Percentiles rank a stretch among this genome's conserved stretches.
These are phyloP conservation scores for Turritopsis rubra DNA, from an alignment of 30 jellyfish, hydroid and myxozoan genomes.

Conservation along the genomic window DNA sequence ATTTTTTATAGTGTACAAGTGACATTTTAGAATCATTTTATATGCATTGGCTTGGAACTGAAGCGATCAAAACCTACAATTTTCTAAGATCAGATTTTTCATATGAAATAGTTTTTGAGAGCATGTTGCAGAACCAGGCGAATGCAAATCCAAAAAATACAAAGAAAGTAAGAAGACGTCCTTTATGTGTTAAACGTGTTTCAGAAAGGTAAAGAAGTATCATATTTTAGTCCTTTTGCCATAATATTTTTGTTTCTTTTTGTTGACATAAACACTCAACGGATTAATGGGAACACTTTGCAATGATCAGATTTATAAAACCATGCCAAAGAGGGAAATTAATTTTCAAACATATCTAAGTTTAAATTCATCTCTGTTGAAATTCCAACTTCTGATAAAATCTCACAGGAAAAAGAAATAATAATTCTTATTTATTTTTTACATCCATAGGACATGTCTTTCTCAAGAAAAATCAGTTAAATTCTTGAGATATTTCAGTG, in stretches of 20 bases:
- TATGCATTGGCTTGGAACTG: neutral
- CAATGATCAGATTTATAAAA: too few species aligned
- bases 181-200: neutral
- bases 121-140: neutral
- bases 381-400: neutral
- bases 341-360: too few species aligned
- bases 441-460: neutral
- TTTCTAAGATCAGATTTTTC: neutral
- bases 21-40: neutral
- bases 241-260: neutral
- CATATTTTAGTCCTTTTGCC: neutral
- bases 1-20: neutral
- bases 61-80: neutral
- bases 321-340: too few species aligned
- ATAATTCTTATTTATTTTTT: too few species aligned
- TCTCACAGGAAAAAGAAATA: neutral
- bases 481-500: neutral
- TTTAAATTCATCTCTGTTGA: too few species aligned
- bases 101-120: neutral
- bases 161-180: neutral
- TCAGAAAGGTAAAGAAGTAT: neutral
- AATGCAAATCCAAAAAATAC: neutral
- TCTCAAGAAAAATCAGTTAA: neutral
- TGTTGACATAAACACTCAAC: neutral
- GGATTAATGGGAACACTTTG: too few species aligned